These are phyloP conservation scores for Lemur catta DNA, from an alignment of 2,797 vertebrate genomes.

Conservation along the genomic window DNA sequence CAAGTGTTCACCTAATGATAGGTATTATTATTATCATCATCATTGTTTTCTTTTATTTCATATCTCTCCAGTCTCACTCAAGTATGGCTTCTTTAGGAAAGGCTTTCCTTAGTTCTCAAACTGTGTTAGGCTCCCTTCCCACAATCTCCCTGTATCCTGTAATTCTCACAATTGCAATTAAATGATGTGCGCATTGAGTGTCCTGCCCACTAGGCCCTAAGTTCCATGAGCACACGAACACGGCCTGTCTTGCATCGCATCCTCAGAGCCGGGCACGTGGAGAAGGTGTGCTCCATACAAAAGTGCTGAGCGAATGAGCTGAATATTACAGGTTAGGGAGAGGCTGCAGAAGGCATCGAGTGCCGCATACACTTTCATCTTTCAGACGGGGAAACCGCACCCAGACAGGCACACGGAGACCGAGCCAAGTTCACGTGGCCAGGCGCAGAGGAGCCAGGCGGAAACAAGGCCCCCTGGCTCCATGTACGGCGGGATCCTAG, in stretches of 20 bases:
- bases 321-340: not conserved
- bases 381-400: not conserved
- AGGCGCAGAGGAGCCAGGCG: not conserved
- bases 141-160: not conserved
- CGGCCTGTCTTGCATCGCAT: not conserved
- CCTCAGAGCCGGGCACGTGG: not conserved
- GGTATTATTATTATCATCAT: not conserved
- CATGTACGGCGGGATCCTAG: not conserved
- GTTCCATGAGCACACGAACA: not conserved
- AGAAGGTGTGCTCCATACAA: not conserved
- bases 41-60: not conserved
- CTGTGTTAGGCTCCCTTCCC: not conserved
- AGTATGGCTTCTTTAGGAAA: not conserved
- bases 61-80: not conserved
- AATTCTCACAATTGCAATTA: not conserved
- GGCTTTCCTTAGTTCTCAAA: not conserved
- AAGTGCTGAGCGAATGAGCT: not conserved
- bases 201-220: not conserved
- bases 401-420: rapidly evolving
- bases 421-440: rapidly evolving
- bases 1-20: too few species aligned
- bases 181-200: rapidly evolving
- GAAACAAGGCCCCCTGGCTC: not conserved
- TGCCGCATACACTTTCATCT: too few species aligned
- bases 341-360: not conserved